Base-by-base conservation (phyloP, 2,113 vertebrate species). In the Lampris incognitus region DNA sequence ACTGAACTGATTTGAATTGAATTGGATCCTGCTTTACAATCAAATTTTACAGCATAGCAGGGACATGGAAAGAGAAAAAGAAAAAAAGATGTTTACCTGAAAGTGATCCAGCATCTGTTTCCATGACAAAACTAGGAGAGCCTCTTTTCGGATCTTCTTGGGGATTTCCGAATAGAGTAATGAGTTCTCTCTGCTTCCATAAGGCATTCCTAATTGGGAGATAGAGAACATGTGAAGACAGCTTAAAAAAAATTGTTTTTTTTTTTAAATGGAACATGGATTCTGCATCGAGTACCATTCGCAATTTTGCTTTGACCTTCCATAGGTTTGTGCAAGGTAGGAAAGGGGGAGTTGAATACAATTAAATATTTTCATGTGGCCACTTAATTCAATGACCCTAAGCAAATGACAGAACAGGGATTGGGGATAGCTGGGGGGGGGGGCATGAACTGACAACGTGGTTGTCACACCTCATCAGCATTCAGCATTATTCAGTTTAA, bases 41-140 rank as follows among this genome's bases (percentile, higher is more conserved):
- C 5, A 44, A 62, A 37, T n/a, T 62, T 62, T 24, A 9, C n/a
- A 10, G 40, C 8, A 10, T n/a, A 46, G 55, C 56, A 79, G 1
- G 1, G 72, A 24, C 36, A 49, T 41, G n/a, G 55, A 65, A 56
- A 37, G 39, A 42, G 9, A 37, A 8, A 49, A 8, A 61, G 56
- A 56, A 37, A 36, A 39, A 10, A 37, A 8, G 52, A 8, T 62
- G 56, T 48, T 82, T 60, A 99, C 98, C 97, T 99, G 98, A 77
- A 99, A 99, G 81, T 99, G 97, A 93, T 98, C 97, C 85, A 99
- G 92, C 97, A 99, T 98, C 93, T 99, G 98, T 74, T 98, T 99
- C 98, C 98, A 99, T 0, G 98, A 98, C 89, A 99, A 91, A 80
- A 98, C 95, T 63, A 98, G 89, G 65, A 97, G 90, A 10, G 97